phyloP scores from a whole-genome alignment of 2,797 vertebrate genomes.

The Eospalax fontanierii region DNA sequence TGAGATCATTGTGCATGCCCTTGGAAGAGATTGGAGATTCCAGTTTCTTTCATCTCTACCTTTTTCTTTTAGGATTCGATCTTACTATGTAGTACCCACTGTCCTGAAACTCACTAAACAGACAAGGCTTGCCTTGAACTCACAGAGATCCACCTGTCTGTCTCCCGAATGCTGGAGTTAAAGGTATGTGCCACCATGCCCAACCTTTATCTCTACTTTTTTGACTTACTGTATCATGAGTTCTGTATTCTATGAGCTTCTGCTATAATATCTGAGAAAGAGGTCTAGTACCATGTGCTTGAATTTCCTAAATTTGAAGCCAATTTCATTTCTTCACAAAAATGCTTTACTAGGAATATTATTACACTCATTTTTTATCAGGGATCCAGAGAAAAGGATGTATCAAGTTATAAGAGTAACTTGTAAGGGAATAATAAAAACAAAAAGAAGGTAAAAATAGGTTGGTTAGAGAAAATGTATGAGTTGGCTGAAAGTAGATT shows the following conservation, averaged over 20 bases:
- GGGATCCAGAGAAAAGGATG: not conserved
- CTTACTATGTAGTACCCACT: too few relatives aligned
- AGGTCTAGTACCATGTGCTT: not conserved
- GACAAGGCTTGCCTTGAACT: too few relatives aligned
- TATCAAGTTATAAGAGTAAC: slow-evolving; percentile 79
- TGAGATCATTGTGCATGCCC: not conserved
- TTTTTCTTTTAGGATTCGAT: not conserved
- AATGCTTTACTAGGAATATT: too few relatives aligned
- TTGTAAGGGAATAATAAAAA: slow-evolving; percentile 75
- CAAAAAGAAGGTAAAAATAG: slow-evolving; percentile 75
- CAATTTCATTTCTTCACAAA: not conserved
- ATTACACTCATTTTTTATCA: too few relatives aligned
- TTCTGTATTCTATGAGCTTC: not conserved
- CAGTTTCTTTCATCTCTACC: not conserved
- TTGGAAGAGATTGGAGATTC: not conserved
- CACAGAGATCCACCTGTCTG: too few relatives aligned
- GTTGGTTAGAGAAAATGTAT: slow-evolving; percentile 48
- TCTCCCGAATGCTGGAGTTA: too few relatives aligned
- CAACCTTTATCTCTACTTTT: too few relatives aligned
- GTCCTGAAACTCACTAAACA: too few relatives aligned
- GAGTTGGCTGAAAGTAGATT: slow-evolving; percentile 72
- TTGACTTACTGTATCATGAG: not conserved
- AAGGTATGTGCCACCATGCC: too few relatives aligned
- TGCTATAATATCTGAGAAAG: not conserved
- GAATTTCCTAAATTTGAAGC: not conserved